Base-by-base conservation (phyloP, 2,797 vertebrate genomes). In the Pitangus sulphuratus region DNA sequence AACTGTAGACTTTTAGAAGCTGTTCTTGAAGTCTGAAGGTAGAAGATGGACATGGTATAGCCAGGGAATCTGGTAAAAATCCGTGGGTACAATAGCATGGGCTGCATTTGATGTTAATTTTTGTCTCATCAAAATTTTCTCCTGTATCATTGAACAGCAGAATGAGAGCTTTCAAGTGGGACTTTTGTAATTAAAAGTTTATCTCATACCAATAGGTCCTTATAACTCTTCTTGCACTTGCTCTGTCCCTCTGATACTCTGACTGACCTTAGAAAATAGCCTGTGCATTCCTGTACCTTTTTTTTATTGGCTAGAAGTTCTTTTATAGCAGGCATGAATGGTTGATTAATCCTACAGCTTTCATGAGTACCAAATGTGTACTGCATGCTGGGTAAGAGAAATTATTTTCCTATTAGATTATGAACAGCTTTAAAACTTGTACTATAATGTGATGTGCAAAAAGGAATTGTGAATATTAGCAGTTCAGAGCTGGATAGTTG, bases 391-490 rank as follows among this genome's bases (percentile, higher is more conserved):
- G 35, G 20, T 85, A 66, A 82, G 56, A 84, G 56, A 84, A 86
- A 70, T 94, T 93, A 84, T 71, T 84, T 82, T 94, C 58, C 74
- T 33, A 31, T 92, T 91, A 50, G 57, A 17, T 79, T 87, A 31
- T 51, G 80, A 88, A 42, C 85, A 68, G 31, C 33, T 84, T 84
- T 88, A 85, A 91, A 89, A 81, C 35, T 70, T 90, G 66, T 54
- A 33, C 83, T 75, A 12, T 62, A 64, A 79, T 64, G 33, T 84
- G 47, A 84, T 0, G 0, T 2, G 2, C 56, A 54, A 76, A 64
- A 94, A 37, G 53, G 60, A 90, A 71, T 92, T 90, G 84, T 80
- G 89, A 84, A 33, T 88, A 71, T 74, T 79, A 61, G n/a, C 76
- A 60, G 33, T 88, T 84, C 12, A 20, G 40, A 82, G 90, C 80